Conservation (phyloP, 53 echinoderm and acorn worm genomes). For the Paracentrotus lividus region DNA sequence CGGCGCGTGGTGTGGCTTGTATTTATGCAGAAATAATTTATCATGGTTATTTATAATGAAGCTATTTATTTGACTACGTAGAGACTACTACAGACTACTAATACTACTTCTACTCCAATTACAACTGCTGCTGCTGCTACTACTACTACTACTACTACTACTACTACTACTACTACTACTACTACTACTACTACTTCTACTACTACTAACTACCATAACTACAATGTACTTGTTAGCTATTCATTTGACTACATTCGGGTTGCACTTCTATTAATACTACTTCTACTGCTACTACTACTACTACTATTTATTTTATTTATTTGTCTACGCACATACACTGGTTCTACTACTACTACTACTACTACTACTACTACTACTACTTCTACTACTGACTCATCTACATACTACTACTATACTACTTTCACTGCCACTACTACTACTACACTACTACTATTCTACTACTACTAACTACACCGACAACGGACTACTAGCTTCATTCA, state of each 20-base stretch:
- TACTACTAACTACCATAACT: neutral
- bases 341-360: neutral
- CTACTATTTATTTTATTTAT: neutral
- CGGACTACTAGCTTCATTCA: no score
- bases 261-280: neutral
- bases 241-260: neutral
- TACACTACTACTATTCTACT: no score
- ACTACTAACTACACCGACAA: no score
- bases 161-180: neutral
- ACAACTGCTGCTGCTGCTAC: neutral
- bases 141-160: slow-evolving; percentile 4
- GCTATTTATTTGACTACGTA: no score
- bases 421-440: neutral
- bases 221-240: neutral
- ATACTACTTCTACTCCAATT: neutral
- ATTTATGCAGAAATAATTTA: no score
- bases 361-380: neutral
- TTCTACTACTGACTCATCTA: neutral
- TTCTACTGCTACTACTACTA: neutral
- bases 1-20: no score
- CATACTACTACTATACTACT: neutral
- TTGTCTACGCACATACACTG: no score
- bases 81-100: neutral
- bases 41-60: no score
- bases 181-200: neutral